Conservation (phyloP, 2,888 invertebrate species). For the Oasisia sp. region DNA sequence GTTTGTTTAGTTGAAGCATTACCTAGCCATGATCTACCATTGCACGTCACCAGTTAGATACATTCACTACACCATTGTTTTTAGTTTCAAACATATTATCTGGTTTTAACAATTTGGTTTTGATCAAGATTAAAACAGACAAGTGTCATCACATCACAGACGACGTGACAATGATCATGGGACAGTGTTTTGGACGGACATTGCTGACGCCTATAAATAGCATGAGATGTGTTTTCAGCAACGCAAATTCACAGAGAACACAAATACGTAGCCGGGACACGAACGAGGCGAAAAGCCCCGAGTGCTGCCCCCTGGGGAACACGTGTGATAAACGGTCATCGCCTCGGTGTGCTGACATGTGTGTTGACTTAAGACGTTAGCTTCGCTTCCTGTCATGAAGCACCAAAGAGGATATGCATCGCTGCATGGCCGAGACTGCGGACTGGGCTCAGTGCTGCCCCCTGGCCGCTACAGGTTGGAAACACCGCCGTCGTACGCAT, state of each 20-base stretch:
- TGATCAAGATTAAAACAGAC: background rate
- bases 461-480: background rate
- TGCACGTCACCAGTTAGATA: background rate
- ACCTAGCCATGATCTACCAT: background rate
- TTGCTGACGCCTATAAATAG: background rate
- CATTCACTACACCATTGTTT: background rate
- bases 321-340: background rate
- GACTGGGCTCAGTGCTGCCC: background rate
- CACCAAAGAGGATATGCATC: background rate
- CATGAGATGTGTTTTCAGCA: background rate
- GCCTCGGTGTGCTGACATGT: background rate
- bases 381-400: background rate
- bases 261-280: background rate
- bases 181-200: background rate
- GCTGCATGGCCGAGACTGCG: background rate
- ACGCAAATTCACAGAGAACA: background rate
- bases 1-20: background rate
- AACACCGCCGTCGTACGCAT: constrained; percentile 77
- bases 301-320: background rate
- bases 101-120: background rate
- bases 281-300: background rate
- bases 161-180: background rate
- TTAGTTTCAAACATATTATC: background rate
- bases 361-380: background rate
- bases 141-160: background rate